Conservation (phyloP, 2,797 vertebrate genomes). For the Hemibagrus guttatus region DNA sequence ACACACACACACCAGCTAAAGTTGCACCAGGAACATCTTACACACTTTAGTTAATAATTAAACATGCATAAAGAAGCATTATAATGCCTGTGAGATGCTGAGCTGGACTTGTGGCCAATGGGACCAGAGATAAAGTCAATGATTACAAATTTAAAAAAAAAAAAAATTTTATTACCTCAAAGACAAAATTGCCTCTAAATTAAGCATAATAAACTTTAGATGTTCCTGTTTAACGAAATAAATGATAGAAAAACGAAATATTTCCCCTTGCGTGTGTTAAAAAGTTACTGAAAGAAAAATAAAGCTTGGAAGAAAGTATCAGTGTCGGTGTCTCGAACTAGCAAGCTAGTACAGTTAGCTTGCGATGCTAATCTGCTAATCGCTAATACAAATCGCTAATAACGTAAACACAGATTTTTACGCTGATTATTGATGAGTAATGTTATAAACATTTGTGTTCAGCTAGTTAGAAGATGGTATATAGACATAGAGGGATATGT, state of each 20-base stretch:
- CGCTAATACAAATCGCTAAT: not conserved
- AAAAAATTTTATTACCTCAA: not conserved
- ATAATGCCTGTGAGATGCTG: too few species aligned
- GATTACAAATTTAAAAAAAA: too few species aligned
- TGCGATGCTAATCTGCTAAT: not conserved
- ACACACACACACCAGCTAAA: too few species aligned
- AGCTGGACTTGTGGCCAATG: not conserved
- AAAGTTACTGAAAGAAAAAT: too few species aligned
- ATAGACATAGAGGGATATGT: not conserved
- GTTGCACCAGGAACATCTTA: too few species aligned
- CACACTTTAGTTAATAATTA: not conserved
- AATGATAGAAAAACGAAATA: too few species aligned
- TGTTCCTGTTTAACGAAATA: not conserved
- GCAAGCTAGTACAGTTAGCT: not conserved
- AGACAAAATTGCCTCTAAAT: not conserved
- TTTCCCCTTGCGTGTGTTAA: too few species aligned
- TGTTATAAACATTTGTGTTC: not conserved
- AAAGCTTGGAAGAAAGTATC: not conserved
- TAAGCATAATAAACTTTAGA: not conserved
- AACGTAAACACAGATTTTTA: not conserved
- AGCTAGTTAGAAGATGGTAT: not conserved
- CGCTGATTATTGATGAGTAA: not conserved
- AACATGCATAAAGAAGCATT: not conserved
- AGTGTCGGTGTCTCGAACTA: not conserved
- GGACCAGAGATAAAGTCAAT: not conserved